These are phyloP conservation scores for Callospermophilus lateralis DNA, from an alignment of 2,113 vertebrate genomes.

Conservation along the genomic window DNA sequence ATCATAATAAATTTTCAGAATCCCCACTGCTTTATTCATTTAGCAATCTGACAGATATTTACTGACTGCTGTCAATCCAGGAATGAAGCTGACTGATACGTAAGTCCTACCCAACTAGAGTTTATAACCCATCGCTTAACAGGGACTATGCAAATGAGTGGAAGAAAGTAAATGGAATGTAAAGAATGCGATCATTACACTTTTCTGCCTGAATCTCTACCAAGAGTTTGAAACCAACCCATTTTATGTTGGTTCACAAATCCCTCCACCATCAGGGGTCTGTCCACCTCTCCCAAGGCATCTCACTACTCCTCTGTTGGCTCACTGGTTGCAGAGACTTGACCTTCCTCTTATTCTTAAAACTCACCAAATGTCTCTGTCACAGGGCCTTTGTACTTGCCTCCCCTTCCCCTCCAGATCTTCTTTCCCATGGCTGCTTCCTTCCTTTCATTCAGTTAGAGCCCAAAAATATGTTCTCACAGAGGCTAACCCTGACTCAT, in stretches of 20 bases:
- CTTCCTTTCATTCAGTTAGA: neutral
- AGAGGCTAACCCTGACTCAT: neutral
- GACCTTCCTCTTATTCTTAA: slow-evolving; percentile 20
- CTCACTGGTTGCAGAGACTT: neutral
- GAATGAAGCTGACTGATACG: neutral
- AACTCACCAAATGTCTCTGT: slow-evolving; percentile 1
- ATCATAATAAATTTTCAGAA: neutral
- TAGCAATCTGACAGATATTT: slow-evolving; percentile 17
- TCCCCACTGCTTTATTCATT: neutral
- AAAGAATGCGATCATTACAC: neutral
- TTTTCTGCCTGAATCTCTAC: slow-evolving; percentile 30
- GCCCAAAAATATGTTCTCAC: neutral
- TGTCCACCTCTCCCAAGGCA: neutral
- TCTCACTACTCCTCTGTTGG: neutral
- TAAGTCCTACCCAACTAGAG: neutral
- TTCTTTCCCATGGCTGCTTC: neutral
- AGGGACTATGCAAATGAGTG: neutral
- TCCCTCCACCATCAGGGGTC: neutral
- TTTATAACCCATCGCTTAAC: neutral
- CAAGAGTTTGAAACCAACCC: neutral
- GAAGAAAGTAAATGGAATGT: slow-evolving; percentile 1
- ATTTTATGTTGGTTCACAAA: neutral
- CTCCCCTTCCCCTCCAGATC: neutral
- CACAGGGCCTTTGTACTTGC: neutral
- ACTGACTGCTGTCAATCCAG: neutral